A percentile compares a stretch with the other conserved stretches of the same genome.
Evolutionary conservation across 2,113 vertebrate genomes (phyloP).

Genomic region (Nannobrachium achirus): DNA sequence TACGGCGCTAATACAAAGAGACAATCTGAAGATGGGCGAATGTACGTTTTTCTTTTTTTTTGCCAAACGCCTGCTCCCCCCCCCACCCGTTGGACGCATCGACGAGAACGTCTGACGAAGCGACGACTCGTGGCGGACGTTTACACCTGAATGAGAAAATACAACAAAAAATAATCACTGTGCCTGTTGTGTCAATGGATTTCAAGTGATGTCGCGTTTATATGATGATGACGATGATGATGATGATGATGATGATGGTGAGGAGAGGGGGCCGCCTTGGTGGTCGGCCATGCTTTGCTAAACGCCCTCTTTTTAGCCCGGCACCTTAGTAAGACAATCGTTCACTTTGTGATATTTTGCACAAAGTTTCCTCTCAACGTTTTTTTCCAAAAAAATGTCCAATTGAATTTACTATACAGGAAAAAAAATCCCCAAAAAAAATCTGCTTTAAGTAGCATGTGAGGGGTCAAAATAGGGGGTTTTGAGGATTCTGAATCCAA

Average conservation of each 20-base stretch:
- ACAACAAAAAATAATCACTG: constrained; percentile 70
- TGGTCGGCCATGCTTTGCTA: constrained; percentile 63
- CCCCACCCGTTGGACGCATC: constrained; percentile 64
- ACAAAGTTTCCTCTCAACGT: no score
- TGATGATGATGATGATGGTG: constrained; percentile 34
- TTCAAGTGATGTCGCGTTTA: constrained; percentile 74
- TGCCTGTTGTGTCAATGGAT: constrained; percentile 78
- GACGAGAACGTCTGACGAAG: constrained; percentile 67
- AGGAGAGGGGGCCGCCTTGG: constrained; percentile 53
- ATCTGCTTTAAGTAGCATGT: no score
- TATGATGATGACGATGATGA: constrained; percentile 43
- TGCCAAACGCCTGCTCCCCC: constrained; percentile 63
- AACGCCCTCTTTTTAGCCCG: no score
- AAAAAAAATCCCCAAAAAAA: no score
- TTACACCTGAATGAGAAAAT: constrained; percentile 41
- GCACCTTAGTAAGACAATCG: no score
- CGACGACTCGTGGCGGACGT: constrained; percentile 49
- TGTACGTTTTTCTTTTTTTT: constrained; percentile 45
- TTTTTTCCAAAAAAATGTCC: no score
- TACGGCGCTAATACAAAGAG: constrained; percentile 44
- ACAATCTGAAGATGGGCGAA: constrained; percentile 66
- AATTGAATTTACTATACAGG: no score
- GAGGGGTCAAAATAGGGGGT: no score
- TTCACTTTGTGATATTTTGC: no score
- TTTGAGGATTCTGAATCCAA: no score